Percentiles rank a stretch among this genome's conserved stretches.
These are phyloP conservation scores for Strix uralensis DNA, from an alignment of 2,113 vertebrate genomes.

Conservation along the genomic window DNA sequence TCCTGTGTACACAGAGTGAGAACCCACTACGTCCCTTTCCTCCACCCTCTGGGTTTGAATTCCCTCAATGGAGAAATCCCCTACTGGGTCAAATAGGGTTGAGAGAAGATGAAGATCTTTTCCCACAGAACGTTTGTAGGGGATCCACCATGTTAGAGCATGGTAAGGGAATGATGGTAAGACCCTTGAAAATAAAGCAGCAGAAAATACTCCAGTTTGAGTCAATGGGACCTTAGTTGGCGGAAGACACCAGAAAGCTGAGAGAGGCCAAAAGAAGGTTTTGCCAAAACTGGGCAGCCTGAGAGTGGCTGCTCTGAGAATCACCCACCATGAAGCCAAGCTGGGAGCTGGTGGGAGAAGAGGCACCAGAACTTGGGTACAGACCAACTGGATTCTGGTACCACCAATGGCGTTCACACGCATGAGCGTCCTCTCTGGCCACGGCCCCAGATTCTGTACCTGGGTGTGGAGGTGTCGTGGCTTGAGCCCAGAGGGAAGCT, in stretches of 20 bases:
- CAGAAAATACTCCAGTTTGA: background rate
- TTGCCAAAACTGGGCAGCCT: background rate
- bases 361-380: no score
- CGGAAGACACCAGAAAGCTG: background rate
- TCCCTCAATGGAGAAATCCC: background rate
- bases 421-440: background rate
- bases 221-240: background rate
- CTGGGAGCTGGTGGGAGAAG: background rate
- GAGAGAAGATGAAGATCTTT: background rate
- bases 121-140: background rate
- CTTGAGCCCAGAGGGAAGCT: no score
- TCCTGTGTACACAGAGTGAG: no score
- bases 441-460: background rate
- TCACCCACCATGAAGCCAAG: accelerated
- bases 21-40: background rate
- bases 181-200: background rate
- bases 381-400: background rate
- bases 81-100: background rate
- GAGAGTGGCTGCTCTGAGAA: accelerated
- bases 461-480: no score
- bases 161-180: background rate
- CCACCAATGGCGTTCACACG: background rate
- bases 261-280: background rate
- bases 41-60: background rate
- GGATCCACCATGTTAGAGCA: no score